phyloP scores from a whole-genome alignment of 2,888 invertebrate species.

The Drosophila maculinotata region DNA sequence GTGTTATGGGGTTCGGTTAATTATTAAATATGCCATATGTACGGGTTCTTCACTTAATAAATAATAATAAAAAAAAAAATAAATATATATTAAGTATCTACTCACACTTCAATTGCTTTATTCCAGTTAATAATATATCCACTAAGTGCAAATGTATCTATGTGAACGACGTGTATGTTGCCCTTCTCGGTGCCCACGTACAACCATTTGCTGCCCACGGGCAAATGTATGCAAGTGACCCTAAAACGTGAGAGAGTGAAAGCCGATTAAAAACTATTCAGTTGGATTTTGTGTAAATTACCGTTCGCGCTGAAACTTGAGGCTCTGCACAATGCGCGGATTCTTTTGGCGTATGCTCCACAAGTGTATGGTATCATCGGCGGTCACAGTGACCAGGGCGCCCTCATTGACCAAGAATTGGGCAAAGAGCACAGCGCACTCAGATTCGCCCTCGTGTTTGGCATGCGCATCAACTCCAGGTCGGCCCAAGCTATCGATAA shows the following conservation, averaged over 20 bases:
- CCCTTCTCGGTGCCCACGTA: constrained; percentile 99
- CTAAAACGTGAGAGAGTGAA: constrained; percentile 85
- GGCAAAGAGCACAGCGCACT: constrained; percentile 91
- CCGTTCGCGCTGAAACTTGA: constrained; percentile 99
- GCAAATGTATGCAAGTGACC: constrained; percentile 97
- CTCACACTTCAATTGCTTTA: constrained; percentile 99
- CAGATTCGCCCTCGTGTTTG: constrained; percentile 90
- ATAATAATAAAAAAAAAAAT: too few species aligned
- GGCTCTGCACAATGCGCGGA: constrained; percentile 97
- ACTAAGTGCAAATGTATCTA: constrained; percentile 97
- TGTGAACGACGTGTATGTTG: constrained; percentile 98
- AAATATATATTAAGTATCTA: too few species aligned
- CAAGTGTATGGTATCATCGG: constrained; percentile 97
- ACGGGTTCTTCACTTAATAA: too few species aligned
- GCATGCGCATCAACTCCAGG: constrained; percentile 98
- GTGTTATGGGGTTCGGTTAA: too few species aligned
- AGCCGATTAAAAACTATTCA: background rate
- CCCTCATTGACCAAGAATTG: constrained; percentile 99
- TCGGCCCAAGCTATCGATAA: constrained; percentile 91
- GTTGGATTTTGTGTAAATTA: too few species aligned
- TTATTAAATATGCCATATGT: too few species aligned
- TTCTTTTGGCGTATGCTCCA: constrained; percentile 98
- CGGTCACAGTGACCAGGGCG: constrained; percentile 96
- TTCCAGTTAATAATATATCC: constrained; percentile 99
- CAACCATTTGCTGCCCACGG: constrained; percentile 99